Evolutionary conservation across 2,888 invertebrate genomes (phyloP).

Genomic region (Caenorhabditis becei): DNA sequence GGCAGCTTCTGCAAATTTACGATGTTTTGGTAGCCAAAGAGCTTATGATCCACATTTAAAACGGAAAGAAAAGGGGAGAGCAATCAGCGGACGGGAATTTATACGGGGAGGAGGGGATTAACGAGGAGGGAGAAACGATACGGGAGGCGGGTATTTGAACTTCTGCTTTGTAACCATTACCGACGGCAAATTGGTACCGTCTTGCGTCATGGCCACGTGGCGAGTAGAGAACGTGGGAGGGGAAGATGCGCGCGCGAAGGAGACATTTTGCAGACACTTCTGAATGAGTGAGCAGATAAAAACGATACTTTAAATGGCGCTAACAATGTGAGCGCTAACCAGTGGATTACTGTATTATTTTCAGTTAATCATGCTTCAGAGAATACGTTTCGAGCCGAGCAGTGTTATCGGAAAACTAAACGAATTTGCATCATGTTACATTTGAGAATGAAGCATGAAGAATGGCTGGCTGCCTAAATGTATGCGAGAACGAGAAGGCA

Average conservation of each 20-base stretch:
- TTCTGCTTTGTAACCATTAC: conserved; percentile 53
- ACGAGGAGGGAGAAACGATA: conserved; percentile 15
- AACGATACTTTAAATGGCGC: not conserved
- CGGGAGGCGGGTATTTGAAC: conserved; percentile 30
- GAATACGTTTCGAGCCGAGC: no score
- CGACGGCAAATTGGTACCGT: not conserved
- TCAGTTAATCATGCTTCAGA: no score
- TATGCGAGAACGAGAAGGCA: not conserved
- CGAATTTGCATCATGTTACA: not conserved
- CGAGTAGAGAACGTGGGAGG: not conserved
- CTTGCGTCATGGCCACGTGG: conserved; percentile 36
- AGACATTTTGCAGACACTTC: not conserved
- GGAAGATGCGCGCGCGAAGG: not conserved
- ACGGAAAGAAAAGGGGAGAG: not conserved
- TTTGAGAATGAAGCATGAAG: no score
- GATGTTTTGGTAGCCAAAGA: not conserved
- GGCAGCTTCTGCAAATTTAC: conserved; percentile 51
- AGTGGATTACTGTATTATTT: not conserved
- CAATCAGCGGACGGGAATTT: conserved; percentile 5
- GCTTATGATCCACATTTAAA: not conserved
- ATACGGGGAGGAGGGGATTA: conserved; percentile 9
- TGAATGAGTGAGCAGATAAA: not conserved
- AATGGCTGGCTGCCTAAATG: not conserved
- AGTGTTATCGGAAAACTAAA: no score
- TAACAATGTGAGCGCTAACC: not conserved